A percentile compares a stretch with the other conserved stretches of the same genome.
Conservation (phyloP, 2,113 vertebrate species). For the Leptobrachium leishanense region DNA sequence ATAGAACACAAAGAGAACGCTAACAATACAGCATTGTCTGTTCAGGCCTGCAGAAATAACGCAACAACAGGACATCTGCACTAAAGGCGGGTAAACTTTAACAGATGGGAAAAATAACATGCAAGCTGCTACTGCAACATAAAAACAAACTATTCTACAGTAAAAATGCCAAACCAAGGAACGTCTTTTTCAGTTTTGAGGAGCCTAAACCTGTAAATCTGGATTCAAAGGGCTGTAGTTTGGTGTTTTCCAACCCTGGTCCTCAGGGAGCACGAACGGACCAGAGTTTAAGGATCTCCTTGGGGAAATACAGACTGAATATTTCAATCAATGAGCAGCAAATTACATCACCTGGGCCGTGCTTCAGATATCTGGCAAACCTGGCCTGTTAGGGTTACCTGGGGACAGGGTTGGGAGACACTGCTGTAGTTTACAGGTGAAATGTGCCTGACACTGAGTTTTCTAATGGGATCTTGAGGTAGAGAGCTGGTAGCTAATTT, state of each 20-base stretch:
- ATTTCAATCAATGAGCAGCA: too few relatives aligned
- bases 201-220: neutral
- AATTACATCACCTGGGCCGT: too few relatives aligned
- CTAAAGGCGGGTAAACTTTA: conserved; percentile 55
- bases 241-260: too few relatives aligned
- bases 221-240: neutral
- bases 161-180: conserved; percentile 50
- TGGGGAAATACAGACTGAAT: too few relatives aligned
- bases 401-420: too few relatives aligned
- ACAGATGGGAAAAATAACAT: conserved; percentile 66
- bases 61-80: conserved; percentile 75
- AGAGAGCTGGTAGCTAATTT: neutral
- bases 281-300: too few relatives aligned
- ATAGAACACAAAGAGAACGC: conserved; percentile 73
- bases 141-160: conserved; percentile 53
- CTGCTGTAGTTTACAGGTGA: neutral
- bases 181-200: neutral
- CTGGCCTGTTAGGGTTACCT: too few relatives aligned
- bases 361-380: too few relatives aligned
- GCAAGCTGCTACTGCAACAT: conserved; percentile 66
- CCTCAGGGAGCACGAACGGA: too few relatives aligned
- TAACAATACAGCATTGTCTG: conserved; percentile 80
- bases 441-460: neutral
- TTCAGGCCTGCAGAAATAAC: conserved; percentile 75
- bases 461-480: neutral